Evolutionary conservation across 2,888 invertebrate genomes (phyloP).

Genomic region (Rhyacophila evoluta): DNA sequence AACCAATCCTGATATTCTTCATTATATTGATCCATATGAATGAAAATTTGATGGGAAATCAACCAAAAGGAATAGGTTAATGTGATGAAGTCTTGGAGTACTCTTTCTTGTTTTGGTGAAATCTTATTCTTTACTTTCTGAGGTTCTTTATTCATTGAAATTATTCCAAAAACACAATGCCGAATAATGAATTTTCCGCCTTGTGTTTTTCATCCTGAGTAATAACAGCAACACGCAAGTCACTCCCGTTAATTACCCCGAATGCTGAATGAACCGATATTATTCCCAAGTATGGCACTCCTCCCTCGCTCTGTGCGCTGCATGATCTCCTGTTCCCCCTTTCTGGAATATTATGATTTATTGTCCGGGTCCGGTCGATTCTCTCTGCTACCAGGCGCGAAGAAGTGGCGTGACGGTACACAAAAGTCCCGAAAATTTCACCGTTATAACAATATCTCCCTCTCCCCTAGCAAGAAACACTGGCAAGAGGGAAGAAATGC

Average conservation of each 20-base stretch:
- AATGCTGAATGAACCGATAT: conserved; percentile 14
- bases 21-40: too few species aligned
- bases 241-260: conserved; percentile 19
- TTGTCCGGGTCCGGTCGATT: conserved; percentile 19
- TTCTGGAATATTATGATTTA: conserved; percentile 13
- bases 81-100: too few species aligned
- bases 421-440: conserved; percentile 23
- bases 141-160: neutral
- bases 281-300: neutral
- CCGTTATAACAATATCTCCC: conserved; percentile 9
- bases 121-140: neutral
- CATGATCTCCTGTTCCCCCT: conserved; percentile 9
- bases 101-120: too few species aligned
- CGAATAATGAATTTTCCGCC: neutral
- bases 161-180: neutral
- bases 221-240: conserved; percentile 8
- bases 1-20: too few species aligned
- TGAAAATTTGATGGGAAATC: too few species aligned
- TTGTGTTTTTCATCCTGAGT: conserved; percentile 13
- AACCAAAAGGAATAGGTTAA: too few species aligned
- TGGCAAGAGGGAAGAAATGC: neutral
- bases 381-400: conserved; percentile 8
- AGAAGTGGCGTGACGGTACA: conserved; percentile 22
- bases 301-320: neutral
- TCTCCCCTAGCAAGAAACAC: conserved; percentile 14